Evolutionary conservation across 2,888 invertebrate species (phyloP), one percentile per base, ranked within the genome.

Genomic region (Meiosimyza decipiens): DNA sequence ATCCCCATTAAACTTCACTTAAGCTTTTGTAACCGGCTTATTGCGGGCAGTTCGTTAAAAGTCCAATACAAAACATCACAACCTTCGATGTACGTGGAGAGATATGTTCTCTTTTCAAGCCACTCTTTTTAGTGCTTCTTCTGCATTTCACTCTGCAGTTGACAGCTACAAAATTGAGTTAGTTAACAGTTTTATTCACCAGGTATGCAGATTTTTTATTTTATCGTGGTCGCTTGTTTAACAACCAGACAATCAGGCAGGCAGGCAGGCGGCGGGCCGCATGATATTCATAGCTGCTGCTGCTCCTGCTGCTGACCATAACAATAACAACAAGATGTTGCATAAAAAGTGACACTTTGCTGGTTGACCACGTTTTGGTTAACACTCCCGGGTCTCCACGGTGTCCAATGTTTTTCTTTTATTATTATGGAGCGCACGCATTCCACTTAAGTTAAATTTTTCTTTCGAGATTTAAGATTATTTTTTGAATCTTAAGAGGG

Each of bases 141-240:
- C 52, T 52, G 18, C n/a, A 47, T 9, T 47, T 22, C 12, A 22
- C 18, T 22, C 33, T 18, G 18, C 51, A 81, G 82, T 81, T 85
- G 85, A 85, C 86, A 86, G 85, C 85, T 83, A 84, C 85, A 84
- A 86, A 85, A 85, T 85, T 85, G 85, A 85, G 85, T 85, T 85
- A 85, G 85, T 85, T 85, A 86, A 86, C 86, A 85, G 85, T 85
- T 85, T 85, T 85, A 85, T 85, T 84, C 82, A 84, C 82, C 40
- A 81, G 82, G 79, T 80, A 82, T 82, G 82, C 81, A 82, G 80
- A 82, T 83, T 83, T 83, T 73, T 40, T 40, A 9, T 40, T 40
- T 40, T 40, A 40, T 40, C 9, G 9, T 40, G 40, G 40, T 40
- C 40, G 70, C 70, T 63, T 70, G 63, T 70, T 40, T 63, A 67